These are phyloP conservation scores for Huso huso DNA, from an alignment of 2,797 vertebrate genomes.

Conservation along the genomic window DNA sequence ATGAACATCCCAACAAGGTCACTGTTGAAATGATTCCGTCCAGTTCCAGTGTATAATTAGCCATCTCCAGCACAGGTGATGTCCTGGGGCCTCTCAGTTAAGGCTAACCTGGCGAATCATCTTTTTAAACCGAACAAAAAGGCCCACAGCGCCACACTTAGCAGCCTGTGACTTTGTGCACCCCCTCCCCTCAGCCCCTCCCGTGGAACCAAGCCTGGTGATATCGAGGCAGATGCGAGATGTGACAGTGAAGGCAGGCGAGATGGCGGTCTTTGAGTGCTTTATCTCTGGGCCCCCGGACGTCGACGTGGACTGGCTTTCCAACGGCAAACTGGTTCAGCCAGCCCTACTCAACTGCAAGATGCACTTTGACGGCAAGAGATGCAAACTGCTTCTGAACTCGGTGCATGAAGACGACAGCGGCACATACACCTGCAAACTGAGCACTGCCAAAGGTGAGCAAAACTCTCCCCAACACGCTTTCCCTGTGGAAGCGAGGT, in stretches of 20 bases:
- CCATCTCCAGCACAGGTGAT: no score
- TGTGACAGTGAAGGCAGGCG: conserved; percentile 83
- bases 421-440: conserved; percentile 88
- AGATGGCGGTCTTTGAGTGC: conserved; percentile 89
- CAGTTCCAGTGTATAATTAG: no score
- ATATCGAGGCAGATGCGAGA: conserved; percentile 78
- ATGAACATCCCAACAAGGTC: no score
- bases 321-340: conserved; percentile 88
- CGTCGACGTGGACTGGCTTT: conserved; percentile 94
- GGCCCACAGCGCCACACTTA: background rate
- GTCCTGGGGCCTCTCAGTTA: no score
- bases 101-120: no score
- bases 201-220: conserved; percentile 61
- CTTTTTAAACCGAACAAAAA: background rate
- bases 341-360: conserved; percentile 95
- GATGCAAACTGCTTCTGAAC: conserved; percentile 86
- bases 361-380: conserved; percentile 94
- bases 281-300: conserved; percentile 75
- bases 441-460: conserved; percentile 92
- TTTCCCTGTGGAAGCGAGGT: no score
- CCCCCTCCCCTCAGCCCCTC: conserved; percentile 50
- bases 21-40: no score
- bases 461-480: background rate
- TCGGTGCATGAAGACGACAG: conserved; percentile 96
- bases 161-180: conserved; percentile 9